These are phyloP conservation scores for Leptinotarsa peninsularis DNA, from an alignment of 2,888 invertebrate species.

Conservation along the genomic window DNA sequence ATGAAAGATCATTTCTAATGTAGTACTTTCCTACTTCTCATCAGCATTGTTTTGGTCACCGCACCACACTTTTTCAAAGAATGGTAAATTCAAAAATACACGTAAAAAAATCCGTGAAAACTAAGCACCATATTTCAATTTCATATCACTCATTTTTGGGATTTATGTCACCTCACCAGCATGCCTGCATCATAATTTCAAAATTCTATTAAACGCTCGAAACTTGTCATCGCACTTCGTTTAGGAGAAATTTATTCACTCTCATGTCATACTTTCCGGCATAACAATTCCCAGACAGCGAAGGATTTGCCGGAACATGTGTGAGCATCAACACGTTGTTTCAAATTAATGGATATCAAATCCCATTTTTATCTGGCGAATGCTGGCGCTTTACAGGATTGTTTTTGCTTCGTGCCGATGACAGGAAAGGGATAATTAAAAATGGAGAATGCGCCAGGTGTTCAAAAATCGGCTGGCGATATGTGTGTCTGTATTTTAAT, in stretches of 20 bases:
- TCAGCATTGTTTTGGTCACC: no score
- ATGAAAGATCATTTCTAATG: no score
- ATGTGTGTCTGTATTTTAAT: background rate
- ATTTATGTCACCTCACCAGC: background rate
- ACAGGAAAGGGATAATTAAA: background rate
- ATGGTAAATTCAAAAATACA: no score
- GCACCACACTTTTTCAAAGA: no score
- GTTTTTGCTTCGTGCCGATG: constrained; percentile 3
- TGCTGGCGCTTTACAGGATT: background rate
- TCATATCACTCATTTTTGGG: no score
- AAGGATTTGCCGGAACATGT: constrained; percentile 1
- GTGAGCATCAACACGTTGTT: constrained; percentile 11
- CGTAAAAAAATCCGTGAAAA: no score
- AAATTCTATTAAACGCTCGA: background rate
- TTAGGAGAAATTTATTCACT: background rate
- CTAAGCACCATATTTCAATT: no score
- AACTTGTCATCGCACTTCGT: background rate
- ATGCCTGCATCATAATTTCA: background rate
- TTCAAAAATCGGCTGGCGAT: background rate
- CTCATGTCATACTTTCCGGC: background rate
- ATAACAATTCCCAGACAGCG: constrained; percentile 2
- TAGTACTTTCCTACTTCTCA: no score
- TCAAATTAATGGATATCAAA: constrained; percentile 16
- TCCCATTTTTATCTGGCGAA: background rate
- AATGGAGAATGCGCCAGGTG: background rate